Base-by-base conservation (phyloP, 1,140 invertebrate species). In the Notospermus geniculatus region DNA sequence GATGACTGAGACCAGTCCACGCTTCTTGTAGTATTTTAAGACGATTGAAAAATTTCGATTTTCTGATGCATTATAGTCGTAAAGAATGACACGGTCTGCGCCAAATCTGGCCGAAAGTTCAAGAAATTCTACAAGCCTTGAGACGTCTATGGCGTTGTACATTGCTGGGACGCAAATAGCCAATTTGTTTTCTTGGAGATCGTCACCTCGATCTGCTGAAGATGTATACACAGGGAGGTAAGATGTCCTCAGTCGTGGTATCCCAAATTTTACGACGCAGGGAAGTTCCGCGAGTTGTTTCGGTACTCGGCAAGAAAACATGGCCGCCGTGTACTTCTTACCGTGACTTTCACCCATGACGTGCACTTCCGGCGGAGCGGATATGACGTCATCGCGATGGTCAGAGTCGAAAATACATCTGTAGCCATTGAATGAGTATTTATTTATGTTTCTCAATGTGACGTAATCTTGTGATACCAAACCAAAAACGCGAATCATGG, bases 321-420 rank as follows among this genome's bases (percentile, higher is more conserved):
- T 64, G 46, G 53, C 69, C 2, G 64, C 67, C 5, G 67, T 67
- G 50, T 52, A 69, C 2, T 41, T 43, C 45, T 64, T 63, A n/a
- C 39, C 55, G 60, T 71, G 69, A 54, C 69, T 71, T 59, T 71
- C 69, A 52, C 62, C 60, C 61, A 71, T 64, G 57, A 71, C 67
- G 36, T 73, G 32, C 32, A 36, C 32, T 36, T 36, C 32, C 32
- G 32, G 32, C 15, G 32, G 15, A 36, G 32, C 32, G 32, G 32
- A 36, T 7, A 36, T 36, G 32, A 36, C 15, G 15, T 36, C 32
- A 7, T 15, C 15, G 32, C 32, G 5, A 15, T 36, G 4, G 32
- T 36, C 32, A 15, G 32, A 15, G 32, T 36, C 32, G 15, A 36
- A 36, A 36, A 36, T 4, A 36, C 32, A 36, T 15, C 32, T 36